These are phyloP conservation scores for Zaprionus taronus DNA, from an alignment of 1,140 invertebrate species.

Conservation along the genomic window DNA sequence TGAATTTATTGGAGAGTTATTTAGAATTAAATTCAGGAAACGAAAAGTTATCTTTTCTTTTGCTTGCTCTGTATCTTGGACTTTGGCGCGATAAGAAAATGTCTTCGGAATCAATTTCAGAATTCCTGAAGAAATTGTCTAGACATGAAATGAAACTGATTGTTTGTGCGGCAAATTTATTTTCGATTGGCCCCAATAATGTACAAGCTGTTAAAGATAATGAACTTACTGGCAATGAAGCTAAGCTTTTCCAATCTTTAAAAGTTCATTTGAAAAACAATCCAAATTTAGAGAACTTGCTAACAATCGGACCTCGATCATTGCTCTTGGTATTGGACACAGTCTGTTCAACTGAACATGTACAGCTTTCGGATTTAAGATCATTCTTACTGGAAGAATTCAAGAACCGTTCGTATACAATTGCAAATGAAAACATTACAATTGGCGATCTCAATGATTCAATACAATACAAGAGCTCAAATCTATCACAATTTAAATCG, in stretches of 20 bases:
- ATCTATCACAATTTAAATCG: constrained; percentile 36
- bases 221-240: background rate
- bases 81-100: constrained; percentile 51
- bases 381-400: constrained; percentile 37
- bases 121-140: constrained; percentile 38
- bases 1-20: constrained; percentile 28
- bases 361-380: constrained; percentile 35
- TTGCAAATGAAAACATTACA: constrained; percentile 6
- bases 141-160: constrained; percentile 47
- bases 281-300: constrained; percentile 12
- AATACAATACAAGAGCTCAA: constrained; percentile 21
- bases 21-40: constrained; percentile 24
- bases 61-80: constrained; percentile 45
- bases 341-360: constrained; percentile 19
- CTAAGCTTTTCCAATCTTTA: constrained; percentile 23
- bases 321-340: constrained; percentile 54
- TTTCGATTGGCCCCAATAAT: constrained; percentile 23
- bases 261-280: constrained; percentile 23
- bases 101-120: constrained; percentile 11
- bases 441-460: constrained; percentile 37
- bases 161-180: constrained; percentile 47
- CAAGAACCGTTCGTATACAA: constrained; percentile 4
- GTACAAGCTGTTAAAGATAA: background rate
- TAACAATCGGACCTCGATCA: constrained; percentile 25
- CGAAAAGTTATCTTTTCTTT: constrained; percentile 48